phyloP scores from a whole-genome alignment of 2,888 invertebrate genomes.

The Eurytoma adleriae region DNA sequence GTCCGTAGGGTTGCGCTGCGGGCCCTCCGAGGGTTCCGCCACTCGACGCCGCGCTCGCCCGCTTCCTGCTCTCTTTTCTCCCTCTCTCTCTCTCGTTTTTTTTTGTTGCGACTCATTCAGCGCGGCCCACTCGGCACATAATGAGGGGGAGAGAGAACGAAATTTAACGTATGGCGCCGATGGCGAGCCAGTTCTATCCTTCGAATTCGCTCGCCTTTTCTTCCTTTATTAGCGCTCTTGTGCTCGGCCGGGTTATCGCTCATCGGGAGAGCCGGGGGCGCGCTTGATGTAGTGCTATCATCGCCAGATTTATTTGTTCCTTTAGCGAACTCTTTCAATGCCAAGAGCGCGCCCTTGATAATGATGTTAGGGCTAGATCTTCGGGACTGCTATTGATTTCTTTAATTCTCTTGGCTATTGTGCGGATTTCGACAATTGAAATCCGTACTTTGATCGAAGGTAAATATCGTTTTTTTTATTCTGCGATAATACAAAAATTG shows the following conservation, averaged over 20 bases:
- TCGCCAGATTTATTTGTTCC: neutral
- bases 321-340: too few species aligned
- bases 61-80: too few species aligned
- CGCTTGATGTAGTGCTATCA: slow-evolving; percentile 23
- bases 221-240: slow-evolving; percentile 62
- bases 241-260: slow-evolving; percentile 6
- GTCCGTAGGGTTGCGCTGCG: neutral
- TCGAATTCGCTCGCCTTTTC: slow-evolving; percentile 11
- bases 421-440: too few species aligned
- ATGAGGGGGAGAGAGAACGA: slow-evolving; percentile 20
- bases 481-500: too few species aligned
- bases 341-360: too few species aligned
- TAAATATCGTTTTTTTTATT: too few species aligned
- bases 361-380: too few species aligned
- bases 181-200: slow-evolving; percentile 1
- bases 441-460: too few species aligned
- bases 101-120: slow-evolving; percentile 14
- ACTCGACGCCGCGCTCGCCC: neutral
- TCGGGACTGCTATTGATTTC: too few species aligned
- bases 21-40: slow-evolving; percentile 10
- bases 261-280: neutral
- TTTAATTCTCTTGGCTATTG: too few species aligned
- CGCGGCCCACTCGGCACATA: slow-evolving; percentile 16
- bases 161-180: slow-evolving; percentile 27
- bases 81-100: slow-evolving; percentile 28